Percentiles rank a stretch among this genome's conserved stretches.
Conservation (phyloP, 2,797 vertebrate species). For the Coranthus polyacanthus region DNA sequence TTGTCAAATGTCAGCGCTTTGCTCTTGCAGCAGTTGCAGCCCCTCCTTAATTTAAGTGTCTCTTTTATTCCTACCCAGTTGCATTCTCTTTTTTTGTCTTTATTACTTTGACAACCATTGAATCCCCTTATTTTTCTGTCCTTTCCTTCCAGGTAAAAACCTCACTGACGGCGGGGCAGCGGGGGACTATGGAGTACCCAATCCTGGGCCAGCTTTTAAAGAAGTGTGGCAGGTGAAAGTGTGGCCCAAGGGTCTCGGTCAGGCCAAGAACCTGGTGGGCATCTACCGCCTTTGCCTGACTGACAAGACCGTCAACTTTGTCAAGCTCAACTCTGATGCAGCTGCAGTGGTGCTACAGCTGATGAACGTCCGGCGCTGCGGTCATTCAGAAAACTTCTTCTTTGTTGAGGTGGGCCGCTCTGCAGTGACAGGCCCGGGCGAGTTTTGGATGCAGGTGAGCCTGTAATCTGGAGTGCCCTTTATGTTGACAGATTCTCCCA, state of each 20-base stretch:
- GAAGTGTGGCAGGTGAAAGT: constrained; percentile 92
- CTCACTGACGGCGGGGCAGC: constrained; percentile 57
- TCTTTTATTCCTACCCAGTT: not conserved
- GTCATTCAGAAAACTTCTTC: constrained; percentile 90
- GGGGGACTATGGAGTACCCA: constrained; percentile 80
- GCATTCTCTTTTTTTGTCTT: not conserved
- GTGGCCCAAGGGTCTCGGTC: constrained; percentile 88
- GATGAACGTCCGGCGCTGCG: constrained; percentile 89
- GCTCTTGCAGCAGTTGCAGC: constrained; percentile 18
- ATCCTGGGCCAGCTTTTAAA: constrained; percentile 87
- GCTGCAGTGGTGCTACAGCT: constrained; percentile 88
- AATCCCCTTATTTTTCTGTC: constrained; percentile 25
- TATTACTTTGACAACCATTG: constrained; percentile 1
- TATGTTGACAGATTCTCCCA: constrained; percentile 21
- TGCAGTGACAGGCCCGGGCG: constrained; percentile 85
- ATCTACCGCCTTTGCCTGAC: constrained; percentile 89
- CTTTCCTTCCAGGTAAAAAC: constrained; percentile 81
- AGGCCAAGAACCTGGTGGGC: constrained; percentile 86
- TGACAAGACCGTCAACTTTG: constrained; percentile 88
- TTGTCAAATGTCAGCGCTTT: constrained; percentile 48
- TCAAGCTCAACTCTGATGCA: constrained; percentile 88
- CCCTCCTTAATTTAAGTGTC: not conserved
- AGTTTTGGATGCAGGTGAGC: constrained; percentile 88
- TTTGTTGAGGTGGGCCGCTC: constrained; percentile 91
- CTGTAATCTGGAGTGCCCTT: constrained; percentile 26